Percentiles rank a stretch among this genome's conserved stretches.
Evolutionary conservation across 2,888 invertebrate genomes (phyloP).

Genomic region (Tenodera sinensis): DNA sequence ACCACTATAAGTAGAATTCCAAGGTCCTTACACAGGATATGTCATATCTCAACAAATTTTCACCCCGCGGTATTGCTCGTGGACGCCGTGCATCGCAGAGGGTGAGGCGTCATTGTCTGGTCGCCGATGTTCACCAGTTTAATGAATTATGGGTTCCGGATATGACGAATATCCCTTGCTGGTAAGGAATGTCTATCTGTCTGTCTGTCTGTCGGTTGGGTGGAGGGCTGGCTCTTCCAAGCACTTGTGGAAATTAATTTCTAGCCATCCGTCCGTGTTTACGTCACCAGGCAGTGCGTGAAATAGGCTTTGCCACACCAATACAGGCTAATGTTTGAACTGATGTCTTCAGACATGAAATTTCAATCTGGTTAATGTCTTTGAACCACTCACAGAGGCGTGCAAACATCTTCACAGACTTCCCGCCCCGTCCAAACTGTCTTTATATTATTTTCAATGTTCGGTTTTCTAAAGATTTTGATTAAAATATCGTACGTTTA

Average conservation of each 20-base stretch:
- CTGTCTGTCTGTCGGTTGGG: no score
- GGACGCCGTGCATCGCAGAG: not conserved
- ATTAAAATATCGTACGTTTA: no score
- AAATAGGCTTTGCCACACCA: not conserved
- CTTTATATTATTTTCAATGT: no score
- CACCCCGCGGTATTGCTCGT: not conserved
- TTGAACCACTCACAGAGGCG: no score
- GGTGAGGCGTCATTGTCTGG: not conserved
- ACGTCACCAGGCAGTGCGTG: not conserved
- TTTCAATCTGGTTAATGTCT: no score
- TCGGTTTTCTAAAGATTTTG: no score
- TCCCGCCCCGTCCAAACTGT: no score
- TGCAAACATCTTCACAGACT: no score
- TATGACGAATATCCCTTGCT: slow-evolving; percentile 16
- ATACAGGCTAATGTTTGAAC: not conserved
- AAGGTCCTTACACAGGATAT: no score
- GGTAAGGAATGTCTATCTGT: not conserved
- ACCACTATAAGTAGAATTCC: no score
- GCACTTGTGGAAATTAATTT: not conserved
- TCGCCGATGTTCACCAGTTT: not conserved
- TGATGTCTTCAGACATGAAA: no score
- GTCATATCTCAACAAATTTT: not conserved
- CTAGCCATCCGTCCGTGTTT: not conserved
- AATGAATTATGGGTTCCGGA: slow-evolving; percentile 20
- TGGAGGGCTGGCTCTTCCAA: not conserved